Conservation (phyloP, 1,140 invertebrate species). For the Zaprionus inermis region DNA sequence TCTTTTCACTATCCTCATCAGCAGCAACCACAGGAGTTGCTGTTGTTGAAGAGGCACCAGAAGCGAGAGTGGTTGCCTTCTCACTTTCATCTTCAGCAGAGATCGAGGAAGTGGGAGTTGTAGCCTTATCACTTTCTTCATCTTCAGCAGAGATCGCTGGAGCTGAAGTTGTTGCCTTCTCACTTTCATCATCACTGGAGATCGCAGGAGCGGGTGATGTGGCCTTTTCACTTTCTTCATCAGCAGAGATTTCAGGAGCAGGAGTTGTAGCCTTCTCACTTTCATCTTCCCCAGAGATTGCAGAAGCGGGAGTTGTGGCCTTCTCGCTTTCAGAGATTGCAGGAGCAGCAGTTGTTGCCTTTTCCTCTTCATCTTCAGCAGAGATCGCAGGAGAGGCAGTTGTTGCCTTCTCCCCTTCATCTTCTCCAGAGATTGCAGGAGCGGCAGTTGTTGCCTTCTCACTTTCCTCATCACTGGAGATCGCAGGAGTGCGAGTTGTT, state of each 20-base stretch:
- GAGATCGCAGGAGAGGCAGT: no score
- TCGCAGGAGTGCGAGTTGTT: background rate
- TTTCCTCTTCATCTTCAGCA: no score
- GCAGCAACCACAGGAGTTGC: background rate
- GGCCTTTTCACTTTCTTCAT: background rate
- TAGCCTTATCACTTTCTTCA: background rate
- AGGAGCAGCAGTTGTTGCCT: background rate
- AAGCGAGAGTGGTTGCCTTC: constrained; percentile 6
- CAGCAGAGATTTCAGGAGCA: background rate
- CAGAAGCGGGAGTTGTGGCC: no score
- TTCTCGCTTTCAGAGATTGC: no score
- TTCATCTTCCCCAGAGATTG: background rate
- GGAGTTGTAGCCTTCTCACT: background rate
- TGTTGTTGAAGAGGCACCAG: background rate
- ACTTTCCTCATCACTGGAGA: background rate
- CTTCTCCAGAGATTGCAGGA: background rate
- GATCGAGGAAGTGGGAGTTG: background rate
- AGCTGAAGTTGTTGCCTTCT: background rate
- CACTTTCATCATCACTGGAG: background rate
- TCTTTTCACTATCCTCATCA: constrained; percentile 6
- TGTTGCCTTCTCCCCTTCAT: background rate
- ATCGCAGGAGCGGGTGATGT: background rate
- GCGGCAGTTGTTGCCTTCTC: constrained; percentile 1
- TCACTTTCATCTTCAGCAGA: constrained; percentile 8
- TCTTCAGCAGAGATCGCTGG: background rate